Base-by-base conservation (phyloP, 30 jellyfish, hydroid and myxozoan species). In the Cassiopea xamachana region DNA sequence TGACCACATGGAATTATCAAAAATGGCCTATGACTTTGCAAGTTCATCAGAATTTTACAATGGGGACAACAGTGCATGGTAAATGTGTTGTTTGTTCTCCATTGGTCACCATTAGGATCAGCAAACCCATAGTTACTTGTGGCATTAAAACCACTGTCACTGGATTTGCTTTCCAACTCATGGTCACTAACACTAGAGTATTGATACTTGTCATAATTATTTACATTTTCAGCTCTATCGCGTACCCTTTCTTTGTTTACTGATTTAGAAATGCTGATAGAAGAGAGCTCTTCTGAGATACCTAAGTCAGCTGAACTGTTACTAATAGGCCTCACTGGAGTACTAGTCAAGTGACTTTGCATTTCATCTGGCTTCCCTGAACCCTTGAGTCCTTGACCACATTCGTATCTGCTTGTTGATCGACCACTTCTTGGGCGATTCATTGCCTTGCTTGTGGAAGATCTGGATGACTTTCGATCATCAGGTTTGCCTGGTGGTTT, bases 1-100 rank as follows among this genome's bases (percentile, higher is more conserved):
- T 91, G 97, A 1, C 97, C 97, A 84, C 97, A 91, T 2, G 97
- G 97, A 7, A 91, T 91, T 5, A 83, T 77, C 73, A 91, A 27
- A 47, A 74, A 79, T 6, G 97, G 93, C 12, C 49, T 17, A 50
- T 78, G 61, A 18, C 83, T 68, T n/a, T 75, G 55, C 47, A 44
- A 55, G 58, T 67, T 39, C 97, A 91, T 91, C 62, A 91, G 84
- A 48, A 76, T 80, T 67, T 73, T 83, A 48, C 97, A 91, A 1
- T 15, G 27, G 0, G 97, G 97, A 51, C 97, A 91, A 77, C 93
- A 83, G 50, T 91, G 97, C 90, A 85, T 91, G 18, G 95, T 27
- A 77, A 76, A 87, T 64, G 75, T 67, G 50, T 14, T 8, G 45
- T 45, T 87, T 62, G 39, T 59, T 46, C 45, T 48, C 18, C 50